Evolutionary conservation across 2,797 vertebrate genomes (phyloP), one percentile per base, ranked within the genome.

Genomic region (Staurois parvus): DNA sequence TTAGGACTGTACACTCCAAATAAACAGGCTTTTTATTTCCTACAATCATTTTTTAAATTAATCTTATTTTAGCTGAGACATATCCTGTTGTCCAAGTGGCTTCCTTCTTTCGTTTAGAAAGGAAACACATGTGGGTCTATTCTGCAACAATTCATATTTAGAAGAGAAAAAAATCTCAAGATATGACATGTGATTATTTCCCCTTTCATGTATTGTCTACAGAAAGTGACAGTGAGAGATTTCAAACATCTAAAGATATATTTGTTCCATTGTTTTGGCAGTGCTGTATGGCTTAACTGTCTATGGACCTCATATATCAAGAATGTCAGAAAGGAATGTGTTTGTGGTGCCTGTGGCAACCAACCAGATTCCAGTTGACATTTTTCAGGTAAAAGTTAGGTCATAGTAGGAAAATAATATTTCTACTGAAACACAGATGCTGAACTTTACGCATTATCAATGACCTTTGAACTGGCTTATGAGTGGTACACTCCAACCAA

Each of bases 51-150:
- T 19, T 72, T 77, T 21, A 62, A 70, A 84, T 72, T 32, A 21
- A 72, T 78, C 48, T 72, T 85, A 81, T 81, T 85, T 85, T 85
- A 85, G 72, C 29, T 73, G 26, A 85, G 78, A 85, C 84, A 62
- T 72, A 81, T 85, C 84, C 84, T 81, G 84, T 76, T 76, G 84
- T 85, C 78, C 72, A 78, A 76, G 48, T 15, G 66, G 59, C 73
- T 81, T 85, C 84, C 84, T 81, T 74, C 34, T 75, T 62, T 59
- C 73, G 30, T 26, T 29, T 42, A 37, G 67, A 72, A 37, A 85
- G 84, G 84, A 85, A 85, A 74, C 84, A 85, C 78, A 81, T 85
- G 84, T 85, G 84, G 45, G 68, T 85, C 70, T 79, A 48, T 84
- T 76, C 64, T 69, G 59, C 67, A 7, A 85, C 64, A 81, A 76